These are phyloP conservation scores for Lanistes nyassanus DNA, from an alignment of 1,140 invertebrate genomes.

Conservation along the genomic window DNA sequence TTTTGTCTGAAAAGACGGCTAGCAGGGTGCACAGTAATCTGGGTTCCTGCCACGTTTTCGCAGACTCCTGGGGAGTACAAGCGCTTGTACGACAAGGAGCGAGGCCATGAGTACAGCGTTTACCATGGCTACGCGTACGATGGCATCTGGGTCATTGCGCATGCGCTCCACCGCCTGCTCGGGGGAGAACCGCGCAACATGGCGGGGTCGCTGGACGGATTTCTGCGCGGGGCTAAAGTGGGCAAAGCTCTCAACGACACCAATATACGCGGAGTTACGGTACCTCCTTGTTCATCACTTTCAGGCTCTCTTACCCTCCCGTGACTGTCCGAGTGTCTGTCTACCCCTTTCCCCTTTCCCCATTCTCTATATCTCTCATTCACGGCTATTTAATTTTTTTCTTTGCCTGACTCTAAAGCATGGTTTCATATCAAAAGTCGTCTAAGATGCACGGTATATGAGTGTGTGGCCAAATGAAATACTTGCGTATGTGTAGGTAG, in stretches of 20 bases:
- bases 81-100: slow-evolving; percentile 81
- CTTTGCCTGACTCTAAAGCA: too few species aligned
- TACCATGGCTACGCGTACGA: slow-evolving; percentile 98
- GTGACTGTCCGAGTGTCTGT: too few species aligned
- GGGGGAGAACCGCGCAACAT: slow-evolving; percentile 70
- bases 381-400: too few species aligned
- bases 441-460: neutral
- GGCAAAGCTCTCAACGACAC: slow-evolving; percentile 88
- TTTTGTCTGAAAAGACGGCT: neutral
- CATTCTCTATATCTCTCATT: too few species aligned
- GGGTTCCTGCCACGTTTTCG: neutral
- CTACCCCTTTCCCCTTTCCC: too few species aligned
- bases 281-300: slow-evolving; percentile 61
- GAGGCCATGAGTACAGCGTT: slow-evolving; percentile 86
- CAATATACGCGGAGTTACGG: slow-evolving; percentile 93
- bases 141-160: slow-evolving; percentile 94
- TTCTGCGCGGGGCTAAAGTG: slow-evolving; percentile 83
- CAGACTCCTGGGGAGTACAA: slow-evolving; percentile 91
- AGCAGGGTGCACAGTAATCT: too few species aligned
- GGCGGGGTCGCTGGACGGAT: neutral
- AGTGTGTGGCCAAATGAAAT: neutral
- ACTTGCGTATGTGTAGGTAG: slow-evolving; percentile 1
- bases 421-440: too few species aligned
- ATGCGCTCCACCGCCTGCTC: slow-evolving; percentile 52
- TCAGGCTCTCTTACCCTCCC: neutral